Conservation (phyloP, 2,113 vertebrate genomes). For the Rhombomys opimus region DNA sequence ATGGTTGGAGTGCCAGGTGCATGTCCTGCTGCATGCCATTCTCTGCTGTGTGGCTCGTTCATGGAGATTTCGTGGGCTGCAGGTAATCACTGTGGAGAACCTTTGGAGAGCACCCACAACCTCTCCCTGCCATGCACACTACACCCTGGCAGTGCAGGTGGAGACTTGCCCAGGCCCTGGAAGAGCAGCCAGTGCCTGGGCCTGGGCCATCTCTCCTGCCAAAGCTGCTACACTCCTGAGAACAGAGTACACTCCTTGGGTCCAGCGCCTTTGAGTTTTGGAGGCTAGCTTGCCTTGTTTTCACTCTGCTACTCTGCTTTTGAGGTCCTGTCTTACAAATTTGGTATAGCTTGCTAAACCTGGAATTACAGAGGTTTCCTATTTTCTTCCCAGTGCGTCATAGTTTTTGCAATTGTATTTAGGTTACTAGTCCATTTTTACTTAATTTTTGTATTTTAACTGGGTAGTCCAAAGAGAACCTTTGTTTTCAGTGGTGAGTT, state of each 20-base stretch:
- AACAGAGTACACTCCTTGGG: not conserved
- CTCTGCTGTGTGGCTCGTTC: not conserved
- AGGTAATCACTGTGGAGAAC: not conserved
- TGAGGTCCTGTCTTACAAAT: not conserved
- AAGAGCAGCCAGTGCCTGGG: not conserved
- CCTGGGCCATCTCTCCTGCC: not conserved
- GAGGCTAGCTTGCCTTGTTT: not conserved
- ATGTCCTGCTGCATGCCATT: not conserved
- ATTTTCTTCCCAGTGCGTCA: not conserved
- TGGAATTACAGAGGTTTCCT: not conserved
- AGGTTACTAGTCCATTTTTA: not conserved
- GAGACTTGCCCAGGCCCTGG: not conserved
- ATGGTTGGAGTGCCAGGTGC: not conserved
- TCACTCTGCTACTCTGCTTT: not conserved
- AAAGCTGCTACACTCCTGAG: not conserved
- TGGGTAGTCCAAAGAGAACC: not conserved
- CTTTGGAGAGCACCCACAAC: not conserved
- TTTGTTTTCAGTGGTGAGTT: conserved; percentile 5
- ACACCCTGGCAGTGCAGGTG: not conserved
- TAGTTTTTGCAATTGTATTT: conserved; percentile 13
- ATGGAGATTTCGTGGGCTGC: not conserved
- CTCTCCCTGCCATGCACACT: not conserved
- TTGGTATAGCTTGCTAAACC: not conserved
- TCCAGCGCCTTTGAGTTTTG: not conserved
- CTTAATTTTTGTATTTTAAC: not conserved